Evolutionary conservation across 2,113 vertebrate genomes (phyloP).

Genomic region (Felis chaus): DNA sequence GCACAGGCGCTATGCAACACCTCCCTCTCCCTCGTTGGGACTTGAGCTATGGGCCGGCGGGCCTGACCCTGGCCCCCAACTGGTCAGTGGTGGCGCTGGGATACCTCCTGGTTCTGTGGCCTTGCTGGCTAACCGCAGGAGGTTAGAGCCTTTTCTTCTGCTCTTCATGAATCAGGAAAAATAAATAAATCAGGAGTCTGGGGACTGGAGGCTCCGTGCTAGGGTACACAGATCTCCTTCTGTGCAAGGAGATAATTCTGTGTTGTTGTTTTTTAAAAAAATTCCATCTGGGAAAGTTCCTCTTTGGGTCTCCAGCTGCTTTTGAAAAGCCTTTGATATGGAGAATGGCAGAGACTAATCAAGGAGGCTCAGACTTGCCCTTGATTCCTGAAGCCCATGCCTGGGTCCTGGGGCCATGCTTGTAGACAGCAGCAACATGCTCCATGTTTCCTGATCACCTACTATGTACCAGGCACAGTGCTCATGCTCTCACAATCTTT

Average conservation of each 20-base stretch:
- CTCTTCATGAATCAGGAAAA: neutral
- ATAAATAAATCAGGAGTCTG: neutral
- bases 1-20: neutral
- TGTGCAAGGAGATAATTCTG: neutral
- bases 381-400: neutral
- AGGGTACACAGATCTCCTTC: neutral
- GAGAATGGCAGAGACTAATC: neutral
- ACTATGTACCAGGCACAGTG: fast-evolving
- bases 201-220: fast-evolving
- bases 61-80: neutral
- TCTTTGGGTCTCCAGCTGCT: neutral
- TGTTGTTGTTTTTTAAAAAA: neutral
- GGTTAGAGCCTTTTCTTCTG: neutral
- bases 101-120: neutral
- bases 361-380: neutral
- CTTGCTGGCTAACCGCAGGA: neutral
- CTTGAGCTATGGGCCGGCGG: neutral
- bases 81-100: neutral
- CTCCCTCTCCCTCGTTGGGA: neutral
- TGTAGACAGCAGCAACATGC: neutral
- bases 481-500: neutral
- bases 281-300: neutral
- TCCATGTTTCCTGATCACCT: neutral
- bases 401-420: neutral
- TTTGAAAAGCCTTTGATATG: neutral